Conservation (phyloP, 1,140 invertebrate species). For the Sarcophaga peregrina region DNA sequence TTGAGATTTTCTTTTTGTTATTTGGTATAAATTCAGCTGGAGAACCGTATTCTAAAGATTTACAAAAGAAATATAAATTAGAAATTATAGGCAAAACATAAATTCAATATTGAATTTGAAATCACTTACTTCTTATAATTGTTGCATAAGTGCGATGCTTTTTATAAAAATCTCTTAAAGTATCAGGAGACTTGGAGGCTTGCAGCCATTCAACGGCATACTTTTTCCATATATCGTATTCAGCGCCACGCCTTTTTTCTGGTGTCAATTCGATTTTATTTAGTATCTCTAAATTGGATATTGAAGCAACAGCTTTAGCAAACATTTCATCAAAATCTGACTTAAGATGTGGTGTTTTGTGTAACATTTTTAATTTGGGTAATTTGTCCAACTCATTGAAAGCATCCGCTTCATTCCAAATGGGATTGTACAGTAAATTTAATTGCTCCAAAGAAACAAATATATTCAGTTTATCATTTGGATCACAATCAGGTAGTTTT, state of each 20-base stretch:
- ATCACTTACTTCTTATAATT: constrained; percentile 69
- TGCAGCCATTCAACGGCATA: constrained; percentile 80
- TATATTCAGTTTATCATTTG: constrained; percentile 56
- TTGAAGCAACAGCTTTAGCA: constrained; percentile 60
- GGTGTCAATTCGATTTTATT: constrained; percentile 76
- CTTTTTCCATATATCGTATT: constrained; percentile 88
- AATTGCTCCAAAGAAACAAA: constrained; percentile 57
- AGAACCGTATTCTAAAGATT: constrained; percentile 78
- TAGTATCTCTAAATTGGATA: constrained; percentile 66
- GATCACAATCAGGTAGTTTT: constrained; percentile 62
- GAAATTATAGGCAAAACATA: not conserved
- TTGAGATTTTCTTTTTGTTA: constrained; percentile 70
- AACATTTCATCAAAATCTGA: constrained; percentile 75
- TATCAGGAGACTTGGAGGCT: constrained; percentile 67
- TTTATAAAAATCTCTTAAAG: constrained; percentile 72
- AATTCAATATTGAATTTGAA: not conserved
- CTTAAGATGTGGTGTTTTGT: constrained; percentile 74
- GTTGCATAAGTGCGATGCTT: constrained; percentile 80
- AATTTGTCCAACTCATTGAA: constrained; percentile 88
- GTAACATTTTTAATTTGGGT: constrained; percentile 75
- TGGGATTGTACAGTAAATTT: constrained; percentile 62
- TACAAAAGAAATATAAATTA: not conserved
- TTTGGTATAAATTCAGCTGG: constrained; percentile 79
- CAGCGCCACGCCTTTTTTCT: constrained; percentile 82
- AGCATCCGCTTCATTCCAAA: constrained; percentile 60